phyloP scores from a whole-genome alignment of 2,797 vertebrate species.

The Schizopygopsis pylzovi region DNA sequence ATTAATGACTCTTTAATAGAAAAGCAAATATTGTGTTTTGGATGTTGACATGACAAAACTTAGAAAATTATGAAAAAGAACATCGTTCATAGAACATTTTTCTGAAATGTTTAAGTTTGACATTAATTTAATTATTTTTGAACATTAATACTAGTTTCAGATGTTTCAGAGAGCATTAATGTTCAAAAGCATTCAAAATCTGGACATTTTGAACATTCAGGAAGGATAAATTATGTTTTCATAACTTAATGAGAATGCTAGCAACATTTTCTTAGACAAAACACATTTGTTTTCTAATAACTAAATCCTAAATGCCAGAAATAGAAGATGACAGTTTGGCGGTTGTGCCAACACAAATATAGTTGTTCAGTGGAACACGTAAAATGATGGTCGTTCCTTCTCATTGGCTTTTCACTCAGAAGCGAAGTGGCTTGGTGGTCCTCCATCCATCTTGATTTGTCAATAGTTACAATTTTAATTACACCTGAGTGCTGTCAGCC shows the following conservation, averaged over 20 bases:
- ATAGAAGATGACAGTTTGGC: neutral
- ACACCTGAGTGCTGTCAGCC: conserved; percentile 82
- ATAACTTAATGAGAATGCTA: no score
- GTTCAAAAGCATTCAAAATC: no score
- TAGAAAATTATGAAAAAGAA: neutral
- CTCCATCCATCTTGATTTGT: conserved; percentile 81
- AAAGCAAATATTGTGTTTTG: neutral
- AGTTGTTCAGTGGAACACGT: neutral
- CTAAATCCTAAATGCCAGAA: neutral
- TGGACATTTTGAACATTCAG: no score
- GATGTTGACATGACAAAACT: neutral
- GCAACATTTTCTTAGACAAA: neutral
- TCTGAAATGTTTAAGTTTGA: no score
- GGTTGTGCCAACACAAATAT: neutral
- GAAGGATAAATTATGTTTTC: no score
- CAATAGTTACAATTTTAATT: conserved; percentile 84
- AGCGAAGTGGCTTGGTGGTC: conserved; percentile 60
- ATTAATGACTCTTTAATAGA: neutral
- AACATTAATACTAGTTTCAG: neutral
- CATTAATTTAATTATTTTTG: neutral
- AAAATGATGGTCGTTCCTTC: neutral
- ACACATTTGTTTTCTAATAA: neutral
- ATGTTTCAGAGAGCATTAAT: no score
- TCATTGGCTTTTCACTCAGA: conserved; percentile 28
- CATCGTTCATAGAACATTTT: no score